Evolutionary conservation across 2,113 vertebrate genomes (phyloP), one percentile per base, ranked within the genome.

Genomic region (Balaeniceps rex): DNA sequence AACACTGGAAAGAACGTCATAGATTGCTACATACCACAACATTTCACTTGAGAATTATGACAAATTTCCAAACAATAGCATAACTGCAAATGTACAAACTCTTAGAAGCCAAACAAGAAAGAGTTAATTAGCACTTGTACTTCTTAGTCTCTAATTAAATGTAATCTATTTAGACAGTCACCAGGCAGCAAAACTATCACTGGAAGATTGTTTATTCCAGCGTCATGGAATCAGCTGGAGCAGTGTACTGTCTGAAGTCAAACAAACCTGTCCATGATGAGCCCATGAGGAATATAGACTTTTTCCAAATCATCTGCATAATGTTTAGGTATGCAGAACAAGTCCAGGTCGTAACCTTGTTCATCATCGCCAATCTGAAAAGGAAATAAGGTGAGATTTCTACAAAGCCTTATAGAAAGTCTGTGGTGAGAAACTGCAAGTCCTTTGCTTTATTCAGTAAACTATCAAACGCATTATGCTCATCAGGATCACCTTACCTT

Each of bases 271-370:
- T 99, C 99, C 98, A 99, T 98, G 97, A 99, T 99, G 96, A 99
- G 98, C 61, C 99, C 99, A 47, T 99, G 99, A 94, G 99, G 99
- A 98, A 99, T 99, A 97, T 99, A 99, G 91, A 99, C 99, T 90
- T 98, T 99, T 91, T 99, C 99, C 98, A 99, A 98, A 97, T 99
- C 99, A 28, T 98, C 61, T 11, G 98, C 98, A 63, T 99, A 99
- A 97, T 99, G 99, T 97, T 99, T 99, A 88, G 99, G 99, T 97
- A 99, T 99, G 97, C 99, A 99, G 97, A 99, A 99, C 74, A 99
- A 98, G 98, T 99, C 98, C 89, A 99, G 98, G 98, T 99, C 99
- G 16, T 99, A 99, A 33, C 99, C 99, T 97, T 99, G 98, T 96
- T 99, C 99, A 55, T 99, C 99, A 93, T 99, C 99, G 3, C 98